phyloP scores from a whole-genome alignment of 1,140 invertebrate species.

The Brachystomella parvula region DNA sequence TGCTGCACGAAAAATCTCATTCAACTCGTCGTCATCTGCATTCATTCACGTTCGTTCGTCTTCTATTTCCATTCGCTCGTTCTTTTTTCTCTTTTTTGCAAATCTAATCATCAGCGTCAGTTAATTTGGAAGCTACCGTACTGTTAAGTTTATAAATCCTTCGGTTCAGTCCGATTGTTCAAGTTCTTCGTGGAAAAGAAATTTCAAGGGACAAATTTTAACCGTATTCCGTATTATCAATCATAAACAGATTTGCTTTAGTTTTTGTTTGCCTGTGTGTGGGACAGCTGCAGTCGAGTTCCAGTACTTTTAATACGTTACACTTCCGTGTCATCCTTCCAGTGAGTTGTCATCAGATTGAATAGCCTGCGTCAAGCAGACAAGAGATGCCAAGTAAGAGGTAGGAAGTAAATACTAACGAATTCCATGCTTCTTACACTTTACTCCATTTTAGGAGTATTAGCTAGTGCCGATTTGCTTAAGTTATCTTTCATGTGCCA shows the following conservation, averaged over 20 bases:
- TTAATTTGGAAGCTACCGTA: no score
- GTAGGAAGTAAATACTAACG: no score
- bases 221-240: no score
- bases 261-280: no score
- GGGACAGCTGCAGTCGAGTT: no score
- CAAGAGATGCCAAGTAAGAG: constrained; percentile 23
- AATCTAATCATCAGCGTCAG: no score
- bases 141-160: no score
- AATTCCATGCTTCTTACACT: not conserved
- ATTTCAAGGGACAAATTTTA: no score
- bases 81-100: not conserved
- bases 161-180: no score
- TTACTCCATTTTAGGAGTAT: not conserved
- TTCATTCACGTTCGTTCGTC: not conserved
- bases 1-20: not conserved
- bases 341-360: not conserved
- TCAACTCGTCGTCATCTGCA: not conserved
- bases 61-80: not conserved
- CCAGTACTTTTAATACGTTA: no score
- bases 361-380: not conserved
- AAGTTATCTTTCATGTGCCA: constrained; percentile 9
- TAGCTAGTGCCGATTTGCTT: not conserved
- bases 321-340: not conserved
- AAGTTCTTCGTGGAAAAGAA: no score
- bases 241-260: no score